Percentiles rank a stretch among this genome's conserved stretches.
Conservation (phyloP, 2,797 vertebrate genomes). For the Falco biarmicus region DNA sequence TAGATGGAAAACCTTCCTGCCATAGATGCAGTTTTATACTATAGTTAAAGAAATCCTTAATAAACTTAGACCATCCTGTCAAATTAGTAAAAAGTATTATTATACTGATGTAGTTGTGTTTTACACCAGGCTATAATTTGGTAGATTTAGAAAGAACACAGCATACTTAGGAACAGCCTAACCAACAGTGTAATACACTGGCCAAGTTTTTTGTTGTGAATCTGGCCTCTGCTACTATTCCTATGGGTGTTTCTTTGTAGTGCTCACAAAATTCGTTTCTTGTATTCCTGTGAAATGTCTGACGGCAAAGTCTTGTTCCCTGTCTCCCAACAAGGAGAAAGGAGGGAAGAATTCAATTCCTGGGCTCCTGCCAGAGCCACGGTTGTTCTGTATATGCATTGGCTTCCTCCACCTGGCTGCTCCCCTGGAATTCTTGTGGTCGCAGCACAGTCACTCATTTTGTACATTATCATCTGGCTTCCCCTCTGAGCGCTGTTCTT, state of each 20-base stretch:
- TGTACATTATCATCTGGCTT: fast-evolving
- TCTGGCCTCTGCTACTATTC: background rate
- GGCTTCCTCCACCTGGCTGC: background rate
- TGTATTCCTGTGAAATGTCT: background rate
- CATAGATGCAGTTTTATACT: background rate
- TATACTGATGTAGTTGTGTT: background rate
- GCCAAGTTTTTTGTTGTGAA: background rate
- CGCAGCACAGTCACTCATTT: fast-evolving
- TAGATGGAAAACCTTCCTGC: background rate
- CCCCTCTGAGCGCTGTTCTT: background rate
- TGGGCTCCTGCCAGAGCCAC: background rate
- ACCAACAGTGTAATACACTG: background rate
- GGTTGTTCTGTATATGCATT: background rate
- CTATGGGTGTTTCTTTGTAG: background rate
- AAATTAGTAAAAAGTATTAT: background rate
- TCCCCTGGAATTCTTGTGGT: background rate
- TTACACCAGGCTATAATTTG: background rate
- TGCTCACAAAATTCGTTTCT: background rate
- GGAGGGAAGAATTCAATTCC: background rate
- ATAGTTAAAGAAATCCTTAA: background rate
- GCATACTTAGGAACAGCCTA: background rate
- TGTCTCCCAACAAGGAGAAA: background rate
- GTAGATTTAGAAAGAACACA: background rate
- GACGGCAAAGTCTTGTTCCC: background rate
- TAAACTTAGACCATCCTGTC: background rate